Evolutionary conservation across 2,797 vertebrate genomes (phyloP).

Genomic region (Acestrorhynchus altus): DNA sequence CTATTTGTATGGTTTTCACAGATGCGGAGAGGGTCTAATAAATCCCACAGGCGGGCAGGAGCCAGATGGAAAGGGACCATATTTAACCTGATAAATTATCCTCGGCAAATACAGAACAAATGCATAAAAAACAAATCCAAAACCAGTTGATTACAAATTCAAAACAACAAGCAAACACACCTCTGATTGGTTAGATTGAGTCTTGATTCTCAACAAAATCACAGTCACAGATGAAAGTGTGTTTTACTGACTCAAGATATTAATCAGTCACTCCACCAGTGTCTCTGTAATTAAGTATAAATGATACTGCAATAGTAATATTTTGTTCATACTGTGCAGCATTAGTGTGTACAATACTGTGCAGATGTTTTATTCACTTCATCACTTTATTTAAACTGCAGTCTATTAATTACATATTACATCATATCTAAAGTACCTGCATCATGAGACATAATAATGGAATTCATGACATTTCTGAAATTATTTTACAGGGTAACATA

Average conservation of each 20-base stretch:
- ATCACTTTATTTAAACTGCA: no score
- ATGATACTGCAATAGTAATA: neutral
- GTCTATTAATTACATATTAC: no score
- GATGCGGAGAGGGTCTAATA: constrained; percentile 70
- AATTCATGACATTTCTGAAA: no score
- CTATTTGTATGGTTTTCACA: constrained; percentile 72
- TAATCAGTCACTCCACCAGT: neutral
- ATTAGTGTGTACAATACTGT: no score
- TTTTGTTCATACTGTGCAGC: neutral
- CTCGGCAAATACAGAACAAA: constrained; percentile 48
- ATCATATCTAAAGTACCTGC: no score
- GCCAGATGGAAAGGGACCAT: constrained; percentile 62
- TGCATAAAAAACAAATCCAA: neutral
- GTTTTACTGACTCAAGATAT: neutral
- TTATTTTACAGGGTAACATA: no score
- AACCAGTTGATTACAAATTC: constrained; percentile 22
- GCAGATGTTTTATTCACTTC: no score
- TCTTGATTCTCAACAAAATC: neutral
- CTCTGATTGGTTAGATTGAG: neutral
- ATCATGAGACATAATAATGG: no score
- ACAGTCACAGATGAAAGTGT: neutral
- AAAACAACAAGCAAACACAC: constrained; percentile 23
- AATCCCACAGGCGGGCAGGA: constrained; percentile 64
- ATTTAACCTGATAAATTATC: constrained; percentile 62
- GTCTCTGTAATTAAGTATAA: no score